A percentile compares a stretch with the other conserved stretches of the same genome.
Evolutionary conservation across 2,113 vertebrate species (phyloP).

Genomic region (Menura novaehollandiae): DNA sequence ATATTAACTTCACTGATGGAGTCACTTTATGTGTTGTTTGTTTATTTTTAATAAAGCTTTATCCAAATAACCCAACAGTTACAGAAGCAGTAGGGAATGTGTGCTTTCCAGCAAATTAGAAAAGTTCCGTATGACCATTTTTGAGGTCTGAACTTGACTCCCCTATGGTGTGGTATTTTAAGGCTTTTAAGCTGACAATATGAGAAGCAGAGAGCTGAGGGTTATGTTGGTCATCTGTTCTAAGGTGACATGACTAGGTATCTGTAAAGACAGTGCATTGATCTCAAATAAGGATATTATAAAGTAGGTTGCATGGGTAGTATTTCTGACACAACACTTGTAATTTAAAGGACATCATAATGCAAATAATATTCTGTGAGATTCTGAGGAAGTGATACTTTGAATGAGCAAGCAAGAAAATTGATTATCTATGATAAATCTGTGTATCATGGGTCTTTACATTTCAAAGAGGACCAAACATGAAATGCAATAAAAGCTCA

Average conservation of each 20-base stretch:
- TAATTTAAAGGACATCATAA: background rate
- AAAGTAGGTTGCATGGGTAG: background rate
- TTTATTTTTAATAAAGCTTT: background rate
- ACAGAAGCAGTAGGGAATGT: background rate
- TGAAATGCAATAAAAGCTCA: background rate
- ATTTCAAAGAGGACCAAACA: background rate
- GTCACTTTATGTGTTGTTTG: fast-evolving
- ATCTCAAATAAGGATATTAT: background rate
- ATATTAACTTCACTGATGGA: background rate
- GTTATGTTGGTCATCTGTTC: background rate
- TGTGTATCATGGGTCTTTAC: background rate
- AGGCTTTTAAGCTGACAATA: background rate
- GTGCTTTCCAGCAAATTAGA: background rate
- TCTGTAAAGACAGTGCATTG: background rate
- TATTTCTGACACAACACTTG: background rate
- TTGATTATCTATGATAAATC: background rate
- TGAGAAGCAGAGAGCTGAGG: background rate
- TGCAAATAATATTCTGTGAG: background rate
- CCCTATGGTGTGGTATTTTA: background rate
- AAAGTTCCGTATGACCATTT: background rate
- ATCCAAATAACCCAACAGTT: background rate
- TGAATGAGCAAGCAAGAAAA: background rate
- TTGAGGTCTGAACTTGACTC: background rate
- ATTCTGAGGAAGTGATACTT: background rate
- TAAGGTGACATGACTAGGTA: fast-evolving